Evolutionary conservation across 2,888 invertebrate species (phyloP), one percentile per base, ranked within the genome.

Genomic region (Gerris lacustris): DNA sequence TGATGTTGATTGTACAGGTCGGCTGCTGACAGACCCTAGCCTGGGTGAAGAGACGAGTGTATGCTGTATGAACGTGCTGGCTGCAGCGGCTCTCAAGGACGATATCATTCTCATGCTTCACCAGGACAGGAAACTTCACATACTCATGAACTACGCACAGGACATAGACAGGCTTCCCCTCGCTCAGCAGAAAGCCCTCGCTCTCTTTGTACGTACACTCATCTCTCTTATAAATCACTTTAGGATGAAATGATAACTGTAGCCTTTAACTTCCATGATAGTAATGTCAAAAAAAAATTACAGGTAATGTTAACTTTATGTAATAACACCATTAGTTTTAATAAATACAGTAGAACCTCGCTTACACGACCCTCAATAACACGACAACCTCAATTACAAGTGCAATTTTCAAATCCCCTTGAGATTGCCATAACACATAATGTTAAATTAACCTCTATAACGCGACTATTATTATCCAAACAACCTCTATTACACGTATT

Each of bases 81-180:
- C 89, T 17, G 86, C 86, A 73, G 88, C 88, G 5, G 93, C 93
- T 62, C 84, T 92, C 70, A 92, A 93, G 77, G 94, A 95, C 77
- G 95, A 95, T 81, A 89, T 94, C 71, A 90, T 95, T 77, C 85
- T 95, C 75, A 83, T 95, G 76, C 82, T 95, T 77, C 95, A 95
- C 81, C 94, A 94, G 83, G 94, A 95, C 82, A 85, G 95, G 73
- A 85, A 90, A 74, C 91, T 92, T 77, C 94, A 95, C 81, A 87
- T 91, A 74, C 84, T 95, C 75, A 93, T 94, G 88, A 90, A 91
- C 80, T 93, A 89, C 80, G 91, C 93, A 47, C 86, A 87, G 78
- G 86, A 87, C 78, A 87, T 94, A 75, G 94, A 95, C 80, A 82
- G 86, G 75, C 85, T 88, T 77, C 85, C 88, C 45, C 80, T 84